phyloP scores from a whole-genome alignment of 2,113 vertebrate genomes.

The Brienomyrus brachyistius region DNA sequence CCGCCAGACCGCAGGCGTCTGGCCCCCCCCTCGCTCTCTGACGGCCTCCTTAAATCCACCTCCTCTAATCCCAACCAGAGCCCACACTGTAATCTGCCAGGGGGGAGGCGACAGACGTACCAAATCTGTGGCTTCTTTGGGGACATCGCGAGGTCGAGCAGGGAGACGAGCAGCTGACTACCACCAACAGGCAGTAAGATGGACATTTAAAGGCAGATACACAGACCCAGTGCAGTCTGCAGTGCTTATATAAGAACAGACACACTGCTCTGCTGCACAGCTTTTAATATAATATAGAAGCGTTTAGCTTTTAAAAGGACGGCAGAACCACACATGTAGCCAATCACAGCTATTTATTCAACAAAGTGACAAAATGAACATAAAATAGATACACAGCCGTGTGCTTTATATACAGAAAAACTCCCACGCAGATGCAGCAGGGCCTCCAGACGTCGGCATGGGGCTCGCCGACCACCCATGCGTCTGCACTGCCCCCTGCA shows the following conservation, averaged over 20 bases:
- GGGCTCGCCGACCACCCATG: neutral
- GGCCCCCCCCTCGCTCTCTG: constrained; percentile 56
- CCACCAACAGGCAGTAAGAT: neutral
- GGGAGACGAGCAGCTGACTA: neutral
- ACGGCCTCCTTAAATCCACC: constrained; percentile 63
- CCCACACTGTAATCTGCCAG: constrained; percentile 46
- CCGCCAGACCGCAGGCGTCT: neutral
- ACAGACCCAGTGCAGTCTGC: neutral
- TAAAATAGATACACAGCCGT: neutral
- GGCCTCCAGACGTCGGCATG: neutral
- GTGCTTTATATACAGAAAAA: neutral
- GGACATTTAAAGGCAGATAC: neutral
- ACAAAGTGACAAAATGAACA: neutral
- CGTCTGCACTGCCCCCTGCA: constrained; percentile 50
- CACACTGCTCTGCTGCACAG: neutral
- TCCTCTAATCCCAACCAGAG: constrained; percentile 53
- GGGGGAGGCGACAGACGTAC: constrained; percentile 26
- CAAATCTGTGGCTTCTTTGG: neutral
- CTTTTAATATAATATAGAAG: neutral
- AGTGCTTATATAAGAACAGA: neutral
- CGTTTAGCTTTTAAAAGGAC: neutral
- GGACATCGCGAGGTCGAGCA: constrained; percentile 6
- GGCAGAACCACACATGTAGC: neutral
- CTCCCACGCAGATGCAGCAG: neutral
- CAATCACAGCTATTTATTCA: neutral